Percentiles rank a stretch among this genome's conserved stretches.
Conservation (phyloP, 2,113 vertebrate genomes). For the Eudyptes chrysolophus region DNA sequence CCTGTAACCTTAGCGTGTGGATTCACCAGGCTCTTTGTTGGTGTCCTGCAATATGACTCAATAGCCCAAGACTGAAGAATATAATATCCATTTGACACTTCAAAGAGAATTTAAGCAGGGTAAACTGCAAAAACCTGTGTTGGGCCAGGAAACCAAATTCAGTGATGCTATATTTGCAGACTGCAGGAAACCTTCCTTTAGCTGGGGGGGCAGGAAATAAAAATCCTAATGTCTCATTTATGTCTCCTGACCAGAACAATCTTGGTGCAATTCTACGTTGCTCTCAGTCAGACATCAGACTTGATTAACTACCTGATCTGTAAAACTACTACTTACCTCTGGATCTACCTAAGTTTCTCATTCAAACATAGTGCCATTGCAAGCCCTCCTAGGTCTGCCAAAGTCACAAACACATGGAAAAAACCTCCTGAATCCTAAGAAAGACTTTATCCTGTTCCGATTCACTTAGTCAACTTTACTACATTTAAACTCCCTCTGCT, state of each 20-base stretch:
- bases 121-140: background rate
- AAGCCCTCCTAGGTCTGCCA: background rate
- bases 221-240: background rate
- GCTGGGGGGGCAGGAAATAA: background rate
- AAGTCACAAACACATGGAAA: background rate
- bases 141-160: background rate
- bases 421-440: background rate
- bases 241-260: background rate
- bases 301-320: background rate
- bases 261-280: fast-evolving
- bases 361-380: fast-evolving
- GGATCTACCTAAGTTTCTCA: background rate
- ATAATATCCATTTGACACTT: background rate
- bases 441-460: background rate
- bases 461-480: background rate
- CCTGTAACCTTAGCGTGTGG: background rate
- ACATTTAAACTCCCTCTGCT: background rate
- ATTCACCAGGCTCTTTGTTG: background rate
- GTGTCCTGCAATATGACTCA: background rate
- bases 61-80: background rate
- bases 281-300: background rate
- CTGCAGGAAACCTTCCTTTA: background rate
- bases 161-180: background rate
- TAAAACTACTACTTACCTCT: background rate
- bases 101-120: background rate